These are phyloP conservation scores for Platalea minor DNA, from an alignment of 2,797 vertebrate species.

Conservation along the genomic window DNA sequence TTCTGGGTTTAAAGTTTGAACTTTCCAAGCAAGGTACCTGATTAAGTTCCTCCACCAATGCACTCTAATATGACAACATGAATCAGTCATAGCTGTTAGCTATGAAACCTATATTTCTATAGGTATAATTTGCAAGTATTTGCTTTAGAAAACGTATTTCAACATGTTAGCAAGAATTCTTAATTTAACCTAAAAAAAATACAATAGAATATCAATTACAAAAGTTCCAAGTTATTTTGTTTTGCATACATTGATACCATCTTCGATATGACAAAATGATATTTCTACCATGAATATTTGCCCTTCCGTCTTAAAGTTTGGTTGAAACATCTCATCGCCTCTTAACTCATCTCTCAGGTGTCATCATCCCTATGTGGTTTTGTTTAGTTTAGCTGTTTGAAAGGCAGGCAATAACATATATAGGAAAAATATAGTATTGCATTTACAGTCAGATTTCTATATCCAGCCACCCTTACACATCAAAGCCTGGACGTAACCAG, in stretches of 20 bases:
- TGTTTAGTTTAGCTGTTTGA: neutral
- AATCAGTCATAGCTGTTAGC: neutral
- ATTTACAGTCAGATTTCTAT: too few relatives aligned
- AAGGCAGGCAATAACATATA: neutral
- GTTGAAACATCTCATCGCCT: neutral
- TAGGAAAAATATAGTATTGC: neutral
- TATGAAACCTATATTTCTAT: constrained; percentile 13
- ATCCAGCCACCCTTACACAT: too few relatives aligned
- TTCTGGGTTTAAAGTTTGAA: constrained; percentile 53
- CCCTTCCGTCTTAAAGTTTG: neutral
- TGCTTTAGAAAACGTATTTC: constrained; percentile 51
- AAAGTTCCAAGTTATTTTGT: constrained; percentile 7
- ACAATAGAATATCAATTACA: constrained; percentile 20
- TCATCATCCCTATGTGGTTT: neutral
- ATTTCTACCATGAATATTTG: constrained; percentile 18
- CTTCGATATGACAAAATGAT: constrained; percentile 17
- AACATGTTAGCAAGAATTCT: constrained; percentile 17
- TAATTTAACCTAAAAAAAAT: constrained; percentile 35
- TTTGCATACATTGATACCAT: neutral
- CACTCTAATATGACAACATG: neutral
- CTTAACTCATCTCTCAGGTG: neutral
- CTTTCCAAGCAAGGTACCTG: neutral
- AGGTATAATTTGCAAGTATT: constrained; percentile 22
- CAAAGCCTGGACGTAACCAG: neutral
- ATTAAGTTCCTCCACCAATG: neutral